Evolutionary conservation across 2,113 vertebrate genomes (phyloP).

Genomic region (Eonycteris spelaea): DNA sequence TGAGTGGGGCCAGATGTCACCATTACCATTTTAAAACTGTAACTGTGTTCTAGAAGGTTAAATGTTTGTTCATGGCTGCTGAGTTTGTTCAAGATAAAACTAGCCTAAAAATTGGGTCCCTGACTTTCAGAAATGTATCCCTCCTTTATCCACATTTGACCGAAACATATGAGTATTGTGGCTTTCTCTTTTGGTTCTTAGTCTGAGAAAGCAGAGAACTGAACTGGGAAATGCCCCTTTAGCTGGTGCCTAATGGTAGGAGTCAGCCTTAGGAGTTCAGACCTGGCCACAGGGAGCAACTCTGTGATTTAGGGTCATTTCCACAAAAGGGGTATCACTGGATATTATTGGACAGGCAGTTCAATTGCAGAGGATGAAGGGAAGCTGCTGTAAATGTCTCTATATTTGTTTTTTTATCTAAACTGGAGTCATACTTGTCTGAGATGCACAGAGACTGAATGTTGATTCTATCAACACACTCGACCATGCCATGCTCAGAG

Average conservation of each 20-base stretch:
- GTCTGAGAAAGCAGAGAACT: not conserved
- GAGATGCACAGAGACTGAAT: not conserved
- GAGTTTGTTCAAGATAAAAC: slow-evolving; percentile 10
- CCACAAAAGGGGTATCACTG: not conserved
- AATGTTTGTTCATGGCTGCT: not conserved
- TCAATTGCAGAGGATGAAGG: not conserved
- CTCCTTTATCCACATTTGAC: not conserved
- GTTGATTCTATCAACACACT: not conserved
- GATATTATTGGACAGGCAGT: not conserved
- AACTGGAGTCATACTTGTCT: not conserved
- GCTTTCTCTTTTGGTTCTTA: not conserved
- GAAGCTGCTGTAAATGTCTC: not conserved
- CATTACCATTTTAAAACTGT: not conserved
- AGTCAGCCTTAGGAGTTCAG: not conserved
- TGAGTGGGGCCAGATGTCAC: not conserved
- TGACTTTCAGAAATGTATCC: not conserved
- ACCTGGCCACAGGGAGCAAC: not conserved
- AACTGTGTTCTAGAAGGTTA: not conserved
- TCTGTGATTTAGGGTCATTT: not conserved
- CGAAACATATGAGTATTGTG: not conserved
- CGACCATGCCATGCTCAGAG: not conserved
- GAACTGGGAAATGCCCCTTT: not conserved
- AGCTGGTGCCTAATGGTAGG: not conserved
- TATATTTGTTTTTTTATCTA: not conserved
- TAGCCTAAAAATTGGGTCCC: not conserved